Evolutionary conservation across 2,888 invertebrate species (phyloP).

Genomic region (Chirona hameri): DNA sequence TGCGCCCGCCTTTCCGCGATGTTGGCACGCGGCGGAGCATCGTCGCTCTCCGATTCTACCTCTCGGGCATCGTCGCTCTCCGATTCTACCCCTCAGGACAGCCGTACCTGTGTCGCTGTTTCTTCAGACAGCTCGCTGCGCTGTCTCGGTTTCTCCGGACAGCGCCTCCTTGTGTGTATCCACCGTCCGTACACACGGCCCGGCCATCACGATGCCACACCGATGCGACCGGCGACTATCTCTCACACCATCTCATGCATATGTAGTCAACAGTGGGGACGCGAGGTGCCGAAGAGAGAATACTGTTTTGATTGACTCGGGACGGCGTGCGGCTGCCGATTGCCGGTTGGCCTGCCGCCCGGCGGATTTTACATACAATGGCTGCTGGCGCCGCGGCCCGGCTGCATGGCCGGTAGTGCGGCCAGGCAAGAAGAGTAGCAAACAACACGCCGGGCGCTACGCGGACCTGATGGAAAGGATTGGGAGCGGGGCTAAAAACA

Average conservation of each 20-base stretch:
- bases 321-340: background rate
- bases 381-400: background rate
- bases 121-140: too few species aligned
- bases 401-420: background rate
- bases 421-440: background rate
- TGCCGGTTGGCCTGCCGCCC: background rate
- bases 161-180: too few species aligned
- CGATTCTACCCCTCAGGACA: too few species aligned
- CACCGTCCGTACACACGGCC: too few species aligned
- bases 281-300: background rate
- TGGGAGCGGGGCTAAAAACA: background rate
- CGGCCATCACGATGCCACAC: too few species aligned
- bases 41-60: too few species aligned
- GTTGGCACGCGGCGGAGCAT: too few species aligned
- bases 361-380: background rate
- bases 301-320: background rate
- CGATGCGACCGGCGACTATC: background rate
- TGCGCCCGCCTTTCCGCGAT: too few species aligned
- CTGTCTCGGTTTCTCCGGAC: too few species aligned
- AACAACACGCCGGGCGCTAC: background rate
- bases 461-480: background rate
- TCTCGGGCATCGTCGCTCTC: too few species aligned
- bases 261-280: background rate
- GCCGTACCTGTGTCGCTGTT: too few species aligned
- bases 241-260: conserved; percentile 3